Evolutionary conservation across 2,888 invertebrate genomes (phyloP), one percentile per base, ranked within the genome.

Genomic region (Orthosia gothica): DNA sequence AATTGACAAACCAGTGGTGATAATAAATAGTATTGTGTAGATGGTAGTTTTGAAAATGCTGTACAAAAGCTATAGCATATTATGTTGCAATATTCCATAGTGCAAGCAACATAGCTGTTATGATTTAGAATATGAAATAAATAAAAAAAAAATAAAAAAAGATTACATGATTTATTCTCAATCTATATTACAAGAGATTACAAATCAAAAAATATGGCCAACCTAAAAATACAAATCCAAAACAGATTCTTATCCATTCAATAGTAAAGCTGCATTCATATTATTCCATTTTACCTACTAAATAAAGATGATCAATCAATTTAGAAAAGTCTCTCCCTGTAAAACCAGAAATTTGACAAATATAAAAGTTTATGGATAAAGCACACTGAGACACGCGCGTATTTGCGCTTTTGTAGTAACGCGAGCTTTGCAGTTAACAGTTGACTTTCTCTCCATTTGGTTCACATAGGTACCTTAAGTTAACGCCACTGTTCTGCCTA

Each of bases 151-250:
- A 61, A 61, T 26, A 45, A 20, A 62, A 71, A 79, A 86, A 87
- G 92, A 89, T 89, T 92, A 92, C 81, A 92, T 86, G 88, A 83
- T 92, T 93, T 92, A 92, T 91, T 92, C 76, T 81, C 83, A 85
- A 82, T 86, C 84, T 82, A 86, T 86, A 88, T 76, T 89, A 90
- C 76, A 90, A 85, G 80, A 88, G 88, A 90, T 89, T 90, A 91
- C 82, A 87, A 90, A 89, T 89, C 84, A 90, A 92, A 91, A 90
- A 90, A 91, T 93, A 93, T 93, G 93, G 92, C 93, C 89, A 88
- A 87, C 84, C 81, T 83, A 82, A 71, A 83, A 62, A 72, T 72
- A 84, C 76, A 81, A 81, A 81, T 79, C 82, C 70, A 12, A 79
- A 82, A 82, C 64, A 70, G 68, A 65, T 79, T 81, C 74, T 26